Base-by-base conservation (phyloP, 2,113 vertebrate species). In the Antechinus flavipes region DNA sequence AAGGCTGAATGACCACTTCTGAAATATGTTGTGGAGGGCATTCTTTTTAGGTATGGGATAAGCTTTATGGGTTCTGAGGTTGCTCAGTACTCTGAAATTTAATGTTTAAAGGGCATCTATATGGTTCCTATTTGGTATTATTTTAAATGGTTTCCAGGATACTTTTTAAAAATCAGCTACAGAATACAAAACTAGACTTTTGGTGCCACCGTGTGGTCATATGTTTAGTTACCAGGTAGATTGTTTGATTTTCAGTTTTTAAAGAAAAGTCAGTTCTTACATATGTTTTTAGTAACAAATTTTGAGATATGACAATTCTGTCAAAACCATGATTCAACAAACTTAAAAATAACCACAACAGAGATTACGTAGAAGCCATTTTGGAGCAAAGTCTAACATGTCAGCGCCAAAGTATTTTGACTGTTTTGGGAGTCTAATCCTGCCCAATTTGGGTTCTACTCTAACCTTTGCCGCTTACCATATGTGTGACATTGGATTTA, bases 241-340 rank as follows among this genome's bases (percentile, higher is more conserved):
- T 53, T 52, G 53, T 26, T 47, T 23, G 0, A 23, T 24, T 92
- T 91, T 89, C 91, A 30, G 91, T 92, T 54, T 84, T 93, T 56
- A 35, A 93, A 84, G 26, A 23, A 11, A 58, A 55, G 7, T 47
- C 47, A 54, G 25, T 52, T 53, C 47, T 9, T 46, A 30, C 95
- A 95, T 96, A 94, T 97, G 95, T 91, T 98, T 98, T 97, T 35
- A 97, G 96, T 95, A 92, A 35, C 61, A 92, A 94, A 54, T 97
- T 96, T 68, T 96, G 94, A 97, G 96, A 97, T 95, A 96, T 97
- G 97, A 97, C 97, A 98, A 95, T 94, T 91, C 93, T 92, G 95
- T 97, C 97, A 98, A 98, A 98, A 98, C 96, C 93, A 55, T 54
- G 96, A 94, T 94, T 96, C 96, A 96, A 93, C 92, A 93, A 94